A percentile compares a stretch with the other conserved stretches of the same genome.
These are phyloP conservation scores for Tachuris rubrigastra DNA, from an alignment of 2,113 vertebrate species.

Conservation along the genomic window DNA sequence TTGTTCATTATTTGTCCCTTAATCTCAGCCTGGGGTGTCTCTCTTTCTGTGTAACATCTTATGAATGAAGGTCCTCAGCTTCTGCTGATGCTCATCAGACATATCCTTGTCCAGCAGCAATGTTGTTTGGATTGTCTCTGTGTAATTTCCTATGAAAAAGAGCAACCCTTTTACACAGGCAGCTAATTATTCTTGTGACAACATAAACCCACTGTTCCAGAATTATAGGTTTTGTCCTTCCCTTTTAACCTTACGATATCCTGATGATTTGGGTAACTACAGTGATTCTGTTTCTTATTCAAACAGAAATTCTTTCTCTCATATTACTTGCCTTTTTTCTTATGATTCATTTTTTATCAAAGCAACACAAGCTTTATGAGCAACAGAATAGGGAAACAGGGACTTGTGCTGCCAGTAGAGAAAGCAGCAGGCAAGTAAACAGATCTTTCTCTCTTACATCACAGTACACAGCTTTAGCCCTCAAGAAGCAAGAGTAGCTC, in stretches of 20 bases:
- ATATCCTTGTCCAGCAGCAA: background rate
- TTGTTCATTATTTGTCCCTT: background rate
- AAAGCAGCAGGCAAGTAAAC: background rate
- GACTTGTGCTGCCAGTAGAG: background rate
- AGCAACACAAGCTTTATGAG: background rate
- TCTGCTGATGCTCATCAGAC: background rate
- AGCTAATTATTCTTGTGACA: background rate
- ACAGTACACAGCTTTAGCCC: background rate
- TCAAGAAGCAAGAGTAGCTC: background rate
- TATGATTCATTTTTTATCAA: slow-evolving; percentile 15
- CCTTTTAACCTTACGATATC: background rate
- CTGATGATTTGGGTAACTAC: background rate
- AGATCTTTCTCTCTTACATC: background rate
- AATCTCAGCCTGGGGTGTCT: background rate
- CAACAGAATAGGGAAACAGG: background rate
- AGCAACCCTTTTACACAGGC: background rate
- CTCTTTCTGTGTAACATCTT: background rate
- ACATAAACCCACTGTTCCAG: background rate
- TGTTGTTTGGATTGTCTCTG: background rate
- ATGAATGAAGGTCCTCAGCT: background rate
- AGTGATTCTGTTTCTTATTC: background rate
- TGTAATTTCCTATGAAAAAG: background rate
- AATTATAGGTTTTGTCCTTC: background rate
- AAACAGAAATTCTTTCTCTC: background rate
- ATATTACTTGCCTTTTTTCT: background rate